Evolutionary conservation across 2,888 invertebrate species (phyloP).

Genomic region (Drosophila siamana): DNA sequence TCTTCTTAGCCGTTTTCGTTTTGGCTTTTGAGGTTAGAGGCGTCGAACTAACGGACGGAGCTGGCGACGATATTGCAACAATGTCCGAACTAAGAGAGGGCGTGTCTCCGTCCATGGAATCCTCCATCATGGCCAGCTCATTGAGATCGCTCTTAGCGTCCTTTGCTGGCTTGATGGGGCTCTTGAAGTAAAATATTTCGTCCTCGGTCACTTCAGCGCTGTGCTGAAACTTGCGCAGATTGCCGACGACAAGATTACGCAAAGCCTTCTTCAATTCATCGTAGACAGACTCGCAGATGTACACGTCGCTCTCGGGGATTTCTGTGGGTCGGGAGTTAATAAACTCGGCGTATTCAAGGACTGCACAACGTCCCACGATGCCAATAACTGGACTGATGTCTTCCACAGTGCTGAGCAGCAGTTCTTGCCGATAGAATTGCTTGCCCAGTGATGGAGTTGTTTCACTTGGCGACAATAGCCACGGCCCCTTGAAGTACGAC

Average conservation of each 20-base stretch:
- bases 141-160: conserved; percentile 77
- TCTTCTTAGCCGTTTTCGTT: conserved; percentile 91
- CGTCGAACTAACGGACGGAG: conserved; percentile 85
- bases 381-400: conserved; percentile 96
- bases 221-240: conserved; percentile 92
- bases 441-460: conserved; percentile 91
- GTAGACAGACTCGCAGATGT: conserved; percentile 95
- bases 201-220: conserved; percentile 95
- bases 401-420: conserved; percentile 95
- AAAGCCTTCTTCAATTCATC: conserved; percentile 94
- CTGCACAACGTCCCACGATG: conserved; percentile 95
- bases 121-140: conserved; percentile 88
- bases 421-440: conserved; percentile 97
- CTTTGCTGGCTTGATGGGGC: conserved; percentile 87
- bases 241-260: conserved; percentile 88
- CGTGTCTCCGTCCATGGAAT: conserved; percentile 92
- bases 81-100: conserved; percentile 93
- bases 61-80: conserved; percentile 87
- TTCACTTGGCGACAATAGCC: conserved; percentile 95
- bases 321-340: conserved; percentile 96
- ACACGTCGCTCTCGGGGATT: conserved; percentile 95
- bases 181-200: conserved; percentile 93
- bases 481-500: conserved; percentile 96
- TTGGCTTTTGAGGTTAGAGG: conserved; percentile 84
- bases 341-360: conserved; percentile 95